phyloP scores from a whole-genome alignment of 2,888 invertebrate species.

The Sinotaia quadrata region DNA sequence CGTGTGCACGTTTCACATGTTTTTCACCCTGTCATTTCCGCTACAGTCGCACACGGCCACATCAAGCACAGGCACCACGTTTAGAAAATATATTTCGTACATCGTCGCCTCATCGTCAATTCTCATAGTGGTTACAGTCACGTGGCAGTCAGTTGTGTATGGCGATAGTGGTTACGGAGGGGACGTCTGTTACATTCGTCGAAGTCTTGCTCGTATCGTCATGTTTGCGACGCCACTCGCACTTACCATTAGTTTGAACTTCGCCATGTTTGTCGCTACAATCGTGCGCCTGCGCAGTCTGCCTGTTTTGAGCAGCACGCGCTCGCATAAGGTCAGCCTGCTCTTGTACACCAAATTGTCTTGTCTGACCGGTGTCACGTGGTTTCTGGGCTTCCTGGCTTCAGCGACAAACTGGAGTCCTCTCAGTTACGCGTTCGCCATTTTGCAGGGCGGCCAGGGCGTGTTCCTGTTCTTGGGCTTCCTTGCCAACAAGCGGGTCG shows the following conservation, averaged over 20 bases:
- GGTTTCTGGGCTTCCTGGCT: conserved; percentile 27
- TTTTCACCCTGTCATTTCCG: conserved; percentile 25
- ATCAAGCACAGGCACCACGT: background rate
- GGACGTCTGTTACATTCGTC: conserved; percentile 13
- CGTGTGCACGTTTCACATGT: conserved; percentile 45
- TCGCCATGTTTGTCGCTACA: conserved; percentile 23
- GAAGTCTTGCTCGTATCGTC: background rate
- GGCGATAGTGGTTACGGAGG: conserved; percentile 13
- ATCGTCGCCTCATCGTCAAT: conserved; percentile 3
- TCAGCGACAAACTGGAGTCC: background rate
- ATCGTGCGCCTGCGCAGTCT: conserved; percentile 11
- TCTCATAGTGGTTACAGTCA: background rate
- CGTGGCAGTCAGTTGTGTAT: conserved; percentile 1
- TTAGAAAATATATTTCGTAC: conserved; percentile 1
- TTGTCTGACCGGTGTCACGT: conserved; percentile 26
- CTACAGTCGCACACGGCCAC: conserved; percentile 5
- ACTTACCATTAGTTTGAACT: conserved; percentile 8
- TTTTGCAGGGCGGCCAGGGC: conserved; percentile 20
- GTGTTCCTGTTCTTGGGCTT: conserved; percentile 28
- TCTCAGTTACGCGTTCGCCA: conserved; percentile 14
- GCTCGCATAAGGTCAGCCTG: conserved; percentile 10
- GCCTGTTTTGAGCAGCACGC: background rate
- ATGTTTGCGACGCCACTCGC: conserved; percentile 23
- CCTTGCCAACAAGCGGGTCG: conserved; percentile 22
- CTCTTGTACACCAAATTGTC: conserved; percentile 28